These are phyloP conservation scores for Brachyhypopomus gauderio DNA, from an alignment of 2,113 vertebrate genomes.

Conservation along the genomic window DNA sequence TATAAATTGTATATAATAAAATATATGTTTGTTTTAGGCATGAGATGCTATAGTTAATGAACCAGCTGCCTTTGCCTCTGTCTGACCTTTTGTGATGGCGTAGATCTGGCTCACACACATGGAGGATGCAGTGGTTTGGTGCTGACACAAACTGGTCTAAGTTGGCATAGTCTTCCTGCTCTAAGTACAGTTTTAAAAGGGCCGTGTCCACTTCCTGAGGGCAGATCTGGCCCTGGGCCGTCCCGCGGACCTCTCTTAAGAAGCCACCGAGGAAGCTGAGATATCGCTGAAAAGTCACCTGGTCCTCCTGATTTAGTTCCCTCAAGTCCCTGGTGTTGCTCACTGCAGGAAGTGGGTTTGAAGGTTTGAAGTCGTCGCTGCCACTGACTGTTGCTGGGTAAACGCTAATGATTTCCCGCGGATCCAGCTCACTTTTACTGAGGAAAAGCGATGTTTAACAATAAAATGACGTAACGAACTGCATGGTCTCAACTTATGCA, in stretches of 20 bases:
- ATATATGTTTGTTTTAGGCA: no score
- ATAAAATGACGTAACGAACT: background rate
- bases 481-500: background rate
- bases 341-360: constrained; percentile 38
- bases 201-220: constrained; percentile 65
- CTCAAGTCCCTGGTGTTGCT: constrained; percentile 59
- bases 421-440: constrained; percentile 70
- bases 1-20: no score
- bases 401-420: constrained; percentile 69
- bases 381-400: constrained; percentile 58
- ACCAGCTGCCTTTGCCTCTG: background rate
- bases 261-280: constrained; percentile 65
- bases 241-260: constrained; percentile 55
- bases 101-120: constrained; percentile 59
- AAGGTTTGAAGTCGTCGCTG: constrained; percentile 53
- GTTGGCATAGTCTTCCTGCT: constrained; percentile 51
- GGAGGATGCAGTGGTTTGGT: constrained; percentile 62
- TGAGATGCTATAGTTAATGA: background rate
- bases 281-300: constrained; percentile 57
- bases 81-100: constrained; percentile 64
- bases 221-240: constrained; percentile 44
- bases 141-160: constrained; percentile 59
- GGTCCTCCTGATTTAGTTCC: constrained; percentile 56
- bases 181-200: constrained; percentile 66
- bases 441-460: constrained; percentile 6